Base-by-base conservation (phyloP, 2,888 invertebrate species). In the Horisme vitalbata region DNA sequence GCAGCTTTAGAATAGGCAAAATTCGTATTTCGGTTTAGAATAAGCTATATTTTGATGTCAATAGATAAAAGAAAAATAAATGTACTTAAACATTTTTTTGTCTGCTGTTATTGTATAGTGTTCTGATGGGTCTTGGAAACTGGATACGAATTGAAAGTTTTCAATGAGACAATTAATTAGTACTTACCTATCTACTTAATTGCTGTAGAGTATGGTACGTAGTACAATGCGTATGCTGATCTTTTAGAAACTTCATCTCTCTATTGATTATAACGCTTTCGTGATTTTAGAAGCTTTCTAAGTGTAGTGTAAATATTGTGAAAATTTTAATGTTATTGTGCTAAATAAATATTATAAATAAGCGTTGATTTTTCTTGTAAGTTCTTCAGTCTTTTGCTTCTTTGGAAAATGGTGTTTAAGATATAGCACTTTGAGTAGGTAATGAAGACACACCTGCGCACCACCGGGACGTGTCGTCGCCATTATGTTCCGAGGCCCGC, bases 231-330 rank as follows among this genome's bases (percentile, higher is more conserved):
- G 11, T 7, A 13, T 12, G 33, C 20, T 33, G 32, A 20, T 27
- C 39, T 30, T 21, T 36, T 26, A 11, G 6, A 11, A 54, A 53
- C 59, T 49, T 51, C 52, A 35, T 65, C 59, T 63, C 64, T 56
- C 38, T 67, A 62, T 69, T 59, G 57, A n/a, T n/a, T n/a, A n/a
- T n/a, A n/a, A 63, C 46, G 79, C 79, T 81, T 75, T 71, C 59
- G 66, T 70, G 57, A 63, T 59, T 58, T 63, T 61, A 60, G 36
- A 65, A 67, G 78, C 80, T 81, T 54, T 80, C 63, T 77, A 61
- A 63, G 59, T 75, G 74, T 79, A 51, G 41, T 54, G 50, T 59
- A 59, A 55, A 52, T 52, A 56, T 38, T 68, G 69, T 68, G 59
- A 61, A 64, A 59, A 67, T 36, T 36, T 49, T 41, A 18, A 6